These are phyloP conservation scores for Chlorodrepanis virens DNA, from an alignment of 2,113 vertebrate species.

Conservation along the genomic window DNA sequence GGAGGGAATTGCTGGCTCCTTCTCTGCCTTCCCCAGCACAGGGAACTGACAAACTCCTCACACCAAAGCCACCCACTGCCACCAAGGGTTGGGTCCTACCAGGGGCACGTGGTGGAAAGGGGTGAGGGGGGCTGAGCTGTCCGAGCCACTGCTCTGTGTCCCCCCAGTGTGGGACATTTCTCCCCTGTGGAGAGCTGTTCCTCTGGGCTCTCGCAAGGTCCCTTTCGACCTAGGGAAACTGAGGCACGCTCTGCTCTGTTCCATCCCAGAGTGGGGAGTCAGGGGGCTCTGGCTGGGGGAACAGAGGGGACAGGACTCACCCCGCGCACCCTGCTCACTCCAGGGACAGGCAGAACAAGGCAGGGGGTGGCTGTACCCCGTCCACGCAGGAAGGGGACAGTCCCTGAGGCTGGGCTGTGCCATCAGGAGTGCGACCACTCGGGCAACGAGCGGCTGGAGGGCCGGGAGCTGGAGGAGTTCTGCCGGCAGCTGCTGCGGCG, in stretches of 20 bases:
- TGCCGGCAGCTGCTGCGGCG: conserved; percentile 87
- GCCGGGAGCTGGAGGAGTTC: conserved; percentile 90
- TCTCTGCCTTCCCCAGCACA: background rate
- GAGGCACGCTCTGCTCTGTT: background rate
- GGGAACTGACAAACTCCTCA: background rate
- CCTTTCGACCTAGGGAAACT: background rate
- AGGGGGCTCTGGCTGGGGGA: background rate
- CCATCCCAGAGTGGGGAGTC: background rate
- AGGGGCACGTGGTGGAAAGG: background rate
- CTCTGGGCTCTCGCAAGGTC: background rate
- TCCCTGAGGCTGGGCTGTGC: background rate
- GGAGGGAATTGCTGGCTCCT: background rate
- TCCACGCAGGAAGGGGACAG: background rate
- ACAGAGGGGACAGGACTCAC: background rate
- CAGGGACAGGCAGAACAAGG: background rate
- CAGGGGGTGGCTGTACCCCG: background rate
- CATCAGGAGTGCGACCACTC: conserved; percentile 87
- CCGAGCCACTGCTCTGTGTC: rapidly evolving
- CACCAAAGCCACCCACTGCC: background rate
- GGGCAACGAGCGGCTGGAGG: conserved; percentile 82
- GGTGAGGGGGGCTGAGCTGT: background rate
- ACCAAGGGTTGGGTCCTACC: rapidly evolving
- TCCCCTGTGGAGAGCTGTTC: background rate
- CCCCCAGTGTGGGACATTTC: background rate
- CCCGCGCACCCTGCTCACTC: rapidly evolving